Base-by-base conservation (phyloP, 2,888 invertebrate species). In the Lydus trimaculatus region DNA sequence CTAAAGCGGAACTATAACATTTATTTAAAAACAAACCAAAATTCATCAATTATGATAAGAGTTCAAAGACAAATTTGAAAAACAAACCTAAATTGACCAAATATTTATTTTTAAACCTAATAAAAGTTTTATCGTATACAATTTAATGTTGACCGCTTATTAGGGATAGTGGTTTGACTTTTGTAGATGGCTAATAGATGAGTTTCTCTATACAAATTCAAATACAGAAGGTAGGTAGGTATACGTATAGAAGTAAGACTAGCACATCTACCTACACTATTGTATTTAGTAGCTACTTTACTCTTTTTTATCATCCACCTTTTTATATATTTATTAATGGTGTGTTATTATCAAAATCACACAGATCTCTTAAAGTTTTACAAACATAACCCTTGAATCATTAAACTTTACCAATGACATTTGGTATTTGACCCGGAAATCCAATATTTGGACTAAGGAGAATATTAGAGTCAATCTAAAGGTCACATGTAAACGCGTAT, bases 181-280 rank as follows among this genome's bases (percentile, higher is more conserved):
- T n/a, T n/a, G n/a, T n/a, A n/a, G n/a, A 74, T 64, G 74, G 76
- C 76, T 78, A 77, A 77, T 77, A 77, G 77, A 75, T 76, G 77
- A 76, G 73, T 72, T 73, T 67, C 72, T 73, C 75, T 73, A 67
- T 70, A 11, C n/a, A 70, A 70, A 67, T 70, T 73, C 66, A 73
- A 72, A 63, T 62, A 31, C 59, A 36, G 28, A 48, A 31, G 59
- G 63, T 31, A 33, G 2, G 33, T 33, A 59, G 28, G 39, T 52
- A 56, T 39, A 43, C 28, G 52, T 56, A 61, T 48, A 36, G n/a
- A n/a, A n/a, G n/a, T n/a, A n/a, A n/a, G n/a, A n/a, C 48, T 48
- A 63, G n/a, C 66, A 67, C 70, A 70, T 6, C 72, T 70, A 74
- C 70, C 72, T 73, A 69, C 68, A 70, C 73, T 72, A 75, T 75